Evolutionary conservation across 2,113 vertebrate genomes (phyloP), one percentile per base, ranked within the genome.

Genomic region (Cygnus atratus): DNA sequence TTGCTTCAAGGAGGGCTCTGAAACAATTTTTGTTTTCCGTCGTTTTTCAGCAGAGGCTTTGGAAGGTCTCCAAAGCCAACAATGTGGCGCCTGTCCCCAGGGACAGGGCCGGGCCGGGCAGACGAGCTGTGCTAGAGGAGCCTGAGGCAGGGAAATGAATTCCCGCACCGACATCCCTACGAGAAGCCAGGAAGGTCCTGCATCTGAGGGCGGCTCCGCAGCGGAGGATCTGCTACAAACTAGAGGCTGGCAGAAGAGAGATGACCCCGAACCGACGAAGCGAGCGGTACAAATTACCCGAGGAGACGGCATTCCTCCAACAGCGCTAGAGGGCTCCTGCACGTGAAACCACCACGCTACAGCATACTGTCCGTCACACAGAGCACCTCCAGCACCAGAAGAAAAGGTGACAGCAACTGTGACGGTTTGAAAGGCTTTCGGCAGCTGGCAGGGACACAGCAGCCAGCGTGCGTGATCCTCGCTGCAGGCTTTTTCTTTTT

Each of bases 261-360:
- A 37, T 65, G 58, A 86, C 75, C 88, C 94, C 46, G 3, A 71
- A 43, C 6, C 0, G 35, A 57, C 7, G 57, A 44, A 91, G 46
- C 46, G 20, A 84, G 87, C 3, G 35, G 92, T n/a, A n/a, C 29
- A n/a, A 6, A 48, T 93, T 63, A 87, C 78, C 84, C 77, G 1
- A n/a, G 92, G 90, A 96, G 87, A n/a, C 0, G 9, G 31, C 84
- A 55, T 79, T 78, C 84, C 92, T 94, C 71, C 70, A 2, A 72
- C 73, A 58, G 75, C 80, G 72, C 93, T 88, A 92, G 87, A 29
- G 87, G 52, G 80, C 74, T 92, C 92, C 93, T 84, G 90, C 70
- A 55, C 24, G 41, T 78, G 73, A 87, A 86, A 88, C 61, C 61
- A 50, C 61, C 72, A 72, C 48, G 63, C 80, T 65, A 74, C 78